Percentiles rank a stretch among this genome's conserved stretches.
These are phyloP conservation scores for Plotosus lineatus DNA, from an alignment of 2,113 vertebrate genomes.

Conservation along the genomic window DNA sequence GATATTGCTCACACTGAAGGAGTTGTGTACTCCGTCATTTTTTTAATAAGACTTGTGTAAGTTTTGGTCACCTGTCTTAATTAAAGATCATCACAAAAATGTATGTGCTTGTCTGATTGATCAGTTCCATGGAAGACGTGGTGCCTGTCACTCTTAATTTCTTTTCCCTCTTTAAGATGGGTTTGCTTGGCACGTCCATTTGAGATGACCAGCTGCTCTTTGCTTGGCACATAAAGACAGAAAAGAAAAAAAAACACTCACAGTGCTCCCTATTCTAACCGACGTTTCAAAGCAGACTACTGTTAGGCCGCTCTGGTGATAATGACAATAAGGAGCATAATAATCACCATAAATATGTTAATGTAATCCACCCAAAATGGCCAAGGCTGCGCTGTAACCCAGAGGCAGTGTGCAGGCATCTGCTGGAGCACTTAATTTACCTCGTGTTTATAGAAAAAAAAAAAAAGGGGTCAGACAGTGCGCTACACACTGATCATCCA, in stretches of 20 bases:
- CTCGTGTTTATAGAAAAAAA: too few species aligned
- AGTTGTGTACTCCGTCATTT: conserved; percentile 57
- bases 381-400: conserved; percentile 15
- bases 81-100: conserved; percentile 54
- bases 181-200: conserved; percentile 23
- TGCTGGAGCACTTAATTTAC: conserved; percentile 46
- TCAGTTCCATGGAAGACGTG: background rate
- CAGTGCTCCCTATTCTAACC: background rate
- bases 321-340: conserved; percentile 43
- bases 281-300: conserved; percentile 22
- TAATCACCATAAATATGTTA: conserved; percentile 33
- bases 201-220: conserved; percentile 27
- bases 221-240: background rate
- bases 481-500: conserved; percentile 49
- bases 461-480: conserved; percentile 43
- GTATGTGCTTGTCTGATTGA: conserved; percentile 10
- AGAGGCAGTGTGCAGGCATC: conserved; percentile 20
- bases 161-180: conserved; percentile 7
- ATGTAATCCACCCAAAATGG: conserved; percentile 32
- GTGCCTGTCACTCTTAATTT: background rate
- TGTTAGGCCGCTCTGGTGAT: conserved; percentile 20
- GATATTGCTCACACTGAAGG: conserved; percentile 47
- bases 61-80: conserved; percentile 54
- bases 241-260: conserved; percentile 16
- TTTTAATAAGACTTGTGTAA: conserved; percentile 51